A percentile compares a stretch with the other conserved stretches of the same genome.
These are phyloP conservation scores for Seira musarum DNA, from an alignment of 2,888 invertebrate genomes.

Conservation along the genomic window DNA sequence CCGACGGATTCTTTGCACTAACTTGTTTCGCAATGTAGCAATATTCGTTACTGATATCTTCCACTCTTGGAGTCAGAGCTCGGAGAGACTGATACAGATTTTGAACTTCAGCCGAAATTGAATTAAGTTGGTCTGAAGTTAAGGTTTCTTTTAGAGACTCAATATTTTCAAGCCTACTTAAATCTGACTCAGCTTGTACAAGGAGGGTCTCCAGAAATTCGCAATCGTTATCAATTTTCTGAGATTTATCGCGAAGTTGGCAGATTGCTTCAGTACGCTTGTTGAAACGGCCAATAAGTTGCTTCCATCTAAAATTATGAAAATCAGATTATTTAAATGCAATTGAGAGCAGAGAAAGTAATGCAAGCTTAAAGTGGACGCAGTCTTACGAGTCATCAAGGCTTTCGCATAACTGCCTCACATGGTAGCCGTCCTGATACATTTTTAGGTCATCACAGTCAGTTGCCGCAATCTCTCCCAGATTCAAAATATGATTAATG, in stretches of 20 bases:
- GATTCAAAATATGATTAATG: constrained; percentile 84
- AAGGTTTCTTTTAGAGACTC: constrained; percentile 4
- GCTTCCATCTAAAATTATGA: constrained; percentile 61
- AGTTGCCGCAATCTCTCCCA: constrained; percentile 77
- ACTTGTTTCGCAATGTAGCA: constrained; percentile 65
- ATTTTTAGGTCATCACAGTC: constrained; percentile 68
- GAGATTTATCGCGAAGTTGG: constrained; percentile 54
- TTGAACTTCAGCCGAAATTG: constrained; percentile 25
- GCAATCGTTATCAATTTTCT: constrained; percentile 61
- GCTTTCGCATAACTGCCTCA: constrained; percentile 59
- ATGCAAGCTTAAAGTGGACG: neutral
- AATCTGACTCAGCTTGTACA: constrained; percentile 57
- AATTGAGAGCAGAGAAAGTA: too few species aligned
- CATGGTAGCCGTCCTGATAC: constrained; percentile 59
- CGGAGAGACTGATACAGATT: constrained; percentile 56
- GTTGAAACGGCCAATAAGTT: constrained; percentile 59
- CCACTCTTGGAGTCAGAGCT: constrained; percentile 64
- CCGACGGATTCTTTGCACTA: constrained; percentile 51
- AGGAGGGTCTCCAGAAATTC: constrained; percentile 64
- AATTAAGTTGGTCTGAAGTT: constrained; percentile 8
- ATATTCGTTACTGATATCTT: constrained; percentile 67
- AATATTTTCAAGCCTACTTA: constrained; percentile 48
- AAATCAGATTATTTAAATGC: neutral
- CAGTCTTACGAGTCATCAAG: constrained; percentile 66
- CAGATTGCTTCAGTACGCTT: constrained; percentile 60